Evolutionary conservation across 1,140 invertebrate species (phyloP).

Genomic region (Teleopsis dalmanni): DNA sequence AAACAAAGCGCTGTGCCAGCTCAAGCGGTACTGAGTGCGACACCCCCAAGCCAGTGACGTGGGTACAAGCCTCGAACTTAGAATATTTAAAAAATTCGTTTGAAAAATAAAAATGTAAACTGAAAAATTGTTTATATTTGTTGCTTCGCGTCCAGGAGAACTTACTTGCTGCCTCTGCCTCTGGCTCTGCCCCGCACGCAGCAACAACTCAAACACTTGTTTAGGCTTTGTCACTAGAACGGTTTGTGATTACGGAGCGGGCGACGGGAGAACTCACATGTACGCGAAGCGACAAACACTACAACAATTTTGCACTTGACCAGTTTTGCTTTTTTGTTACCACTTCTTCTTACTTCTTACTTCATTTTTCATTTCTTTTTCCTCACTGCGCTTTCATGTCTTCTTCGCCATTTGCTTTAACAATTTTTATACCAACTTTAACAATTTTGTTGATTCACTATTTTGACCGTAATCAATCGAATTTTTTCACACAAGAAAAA

Average conservation of each 20-base stretch:
- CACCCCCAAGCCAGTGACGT: no score
- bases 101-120: no score
- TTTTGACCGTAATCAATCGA: background rate
- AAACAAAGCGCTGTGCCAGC: no score
- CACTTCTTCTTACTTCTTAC: background rate
- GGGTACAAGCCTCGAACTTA: no score
- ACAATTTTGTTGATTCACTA: background rate
- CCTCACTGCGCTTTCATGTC: constrained; percentile 2
- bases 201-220: background rate
- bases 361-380: background rate
- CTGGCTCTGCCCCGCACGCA: background rate
- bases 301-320: constrained; percentile 12
- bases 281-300: background rate
- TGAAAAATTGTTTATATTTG: no score
- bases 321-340: constrained; percentile 7
- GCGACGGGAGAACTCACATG: background rate
- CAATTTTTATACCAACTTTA: constrained; percentile 2
- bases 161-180: no score
- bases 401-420: background rate
- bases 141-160: no score
- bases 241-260: no score
- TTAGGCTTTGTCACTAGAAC: background rate
- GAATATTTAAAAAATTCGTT: no score
- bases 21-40: no score
- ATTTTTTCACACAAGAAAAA: background rate